A percentile compares a stretch with the other conserved stretches of the same genome.
phyloP scores from a whole-genome alignment of 2,113 vertebrate genomes.

The Ardeotis arabs region DNA sequence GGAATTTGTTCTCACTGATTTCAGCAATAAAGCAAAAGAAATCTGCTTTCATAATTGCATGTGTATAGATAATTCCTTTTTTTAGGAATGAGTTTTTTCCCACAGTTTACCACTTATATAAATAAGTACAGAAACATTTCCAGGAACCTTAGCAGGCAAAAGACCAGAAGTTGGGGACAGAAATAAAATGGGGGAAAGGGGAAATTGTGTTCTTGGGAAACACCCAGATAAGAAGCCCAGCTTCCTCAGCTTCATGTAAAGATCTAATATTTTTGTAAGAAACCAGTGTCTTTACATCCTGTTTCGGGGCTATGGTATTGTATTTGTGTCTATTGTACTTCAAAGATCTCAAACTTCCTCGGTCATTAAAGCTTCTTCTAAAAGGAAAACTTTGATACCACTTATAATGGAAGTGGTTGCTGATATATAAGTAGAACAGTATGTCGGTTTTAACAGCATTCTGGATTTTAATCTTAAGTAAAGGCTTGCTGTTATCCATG shows the following conservation, averaged over 20 bases:
- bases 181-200: not conserved
- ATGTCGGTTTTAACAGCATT: not conserved
- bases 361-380: not conserved
- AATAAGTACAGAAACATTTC: not conserved
- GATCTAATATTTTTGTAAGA: conserved; percentile 14
- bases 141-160: not conserved
- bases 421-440: not conserved
- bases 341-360: not conserved
- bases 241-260: not conserved
- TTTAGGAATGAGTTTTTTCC: not conserved
- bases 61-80: not conserved
- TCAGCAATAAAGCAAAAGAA: not conserved
- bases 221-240: not conserved
- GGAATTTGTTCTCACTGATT: not conserved
- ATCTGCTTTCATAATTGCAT: not conserved
- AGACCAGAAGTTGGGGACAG: not conserved
- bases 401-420: not conserved
- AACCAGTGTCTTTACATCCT: conserved; percentile 12
- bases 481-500: not conserved
- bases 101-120: not conserved
- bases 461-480: not conserved
- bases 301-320: conserved; percentile 17
- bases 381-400: not conserved
- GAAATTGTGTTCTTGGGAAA: not conserved
- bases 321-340: not conserved